Evolutionary conservation across 2,797 vertebrate species (phyloP), one percentile per base, ranked within the genome.

Genomic region (Tragopan temminckii): DNA sequence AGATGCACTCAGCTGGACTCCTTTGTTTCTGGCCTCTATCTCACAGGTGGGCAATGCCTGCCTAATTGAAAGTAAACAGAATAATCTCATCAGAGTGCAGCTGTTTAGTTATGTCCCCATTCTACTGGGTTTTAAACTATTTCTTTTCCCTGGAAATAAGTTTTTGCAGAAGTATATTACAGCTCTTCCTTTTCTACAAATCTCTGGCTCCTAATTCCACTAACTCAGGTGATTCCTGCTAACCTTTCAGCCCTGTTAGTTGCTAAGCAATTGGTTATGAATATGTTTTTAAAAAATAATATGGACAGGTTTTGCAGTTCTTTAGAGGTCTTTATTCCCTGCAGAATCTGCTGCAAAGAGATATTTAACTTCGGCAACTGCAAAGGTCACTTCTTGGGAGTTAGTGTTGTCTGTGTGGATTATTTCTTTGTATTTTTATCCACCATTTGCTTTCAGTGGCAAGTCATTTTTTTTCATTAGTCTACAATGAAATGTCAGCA

Each of bases 321-420:
- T 72, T 66, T 36, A 45, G 33, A 76, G 57, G 23, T 91, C 68
- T 80, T 70, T 64, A 77, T 95, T 8, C 36, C 23, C 64, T 68
- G 18, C 53, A 77, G 57, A 69, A 67, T 53, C 17, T 66, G 53
- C 53, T n/a, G 77, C 79, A 78, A 78, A 89, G 29, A 42, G 14
- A 38, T 62, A 42, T 77, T 87, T 71, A 74, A 82, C 88, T 93
- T 31, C 89, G 79, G n/a, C 29, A 75, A 23, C 53, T 55, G 88
- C 53, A 85, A 66, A 89, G 66, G 55, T 93, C 13, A 50, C 57
- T 87, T 89, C 64, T 72, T 88, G 43, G n/a, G 77, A 67, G 33
- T 35, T 68, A 9, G 7, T 77, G 38, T 82, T 85, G 11, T 71
- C 57, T 70, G 10, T 48, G 5, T 86, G 36, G 18, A 25, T 72